Evolutionary conservation across 2,888 invertebrate genomes (phyloP), one percentile per base, ranked within the genome.

Genomic region (Villa cingulata): DNA sequence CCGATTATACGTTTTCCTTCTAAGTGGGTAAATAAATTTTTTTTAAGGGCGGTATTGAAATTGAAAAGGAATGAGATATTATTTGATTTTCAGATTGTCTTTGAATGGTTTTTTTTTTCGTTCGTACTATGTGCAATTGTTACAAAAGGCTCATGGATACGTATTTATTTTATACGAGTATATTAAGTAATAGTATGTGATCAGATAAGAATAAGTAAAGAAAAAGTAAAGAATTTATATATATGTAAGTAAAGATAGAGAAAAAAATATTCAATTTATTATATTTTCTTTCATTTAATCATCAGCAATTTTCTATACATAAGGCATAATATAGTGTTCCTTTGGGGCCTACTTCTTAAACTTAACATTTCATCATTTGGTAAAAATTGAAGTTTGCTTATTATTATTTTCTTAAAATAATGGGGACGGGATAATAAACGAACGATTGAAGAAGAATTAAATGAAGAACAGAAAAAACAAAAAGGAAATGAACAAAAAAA

Each of bases 1-100:
- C 7, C 7, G 6, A 27, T 10, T 27, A 51, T 49, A 51, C 49
- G 51, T n/a, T n/a, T n/a, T 47, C 49, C 49, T 51, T 47, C 43
- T 49, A 51, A 51, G 51, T 47, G 51, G 48, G 49, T 45, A 51
- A 49, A 49, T 51, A 49, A 51, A 23, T 48, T 45, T 48, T n/a
- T n/a, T 45, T 43, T 47, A 41, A 29, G 51, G 47, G 49, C 44
- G 46, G 42, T 32, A 23, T 23, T 23, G 23, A 23, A 6, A 23
- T 23, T 23, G 4, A 4, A 7, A 6, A 23, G 7, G 1, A 16
- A 14, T n/a, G 36, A 36, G 29, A 41, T 36, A 46, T 46, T 46
- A 51, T 51, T 51, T 51, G 51, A 51, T 51, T 51, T 48, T 48
- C 43, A 45, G 51, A 48, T 48, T 44, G 4, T 32, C 29, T 12